These are phyloP conservation scores for Sapayoa aenigma DNA, from an alignment of 2,113 vertebrate species.

Conservation along the genomic window DNA sequence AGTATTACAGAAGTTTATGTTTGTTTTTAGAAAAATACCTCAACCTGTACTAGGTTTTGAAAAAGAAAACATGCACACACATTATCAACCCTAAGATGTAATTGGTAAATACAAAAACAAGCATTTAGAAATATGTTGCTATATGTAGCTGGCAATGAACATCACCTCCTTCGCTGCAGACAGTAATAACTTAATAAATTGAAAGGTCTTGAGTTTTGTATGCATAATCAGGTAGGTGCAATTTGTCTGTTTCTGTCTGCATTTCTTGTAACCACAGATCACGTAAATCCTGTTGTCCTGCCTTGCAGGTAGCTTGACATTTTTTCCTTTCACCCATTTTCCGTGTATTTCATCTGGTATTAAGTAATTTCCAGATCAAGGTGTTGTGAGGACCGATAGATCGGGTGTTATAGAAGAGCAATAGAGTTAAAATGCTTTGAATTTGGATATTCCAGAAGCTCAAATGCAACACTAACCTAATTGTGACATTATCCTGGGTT, in stretches of 20 bases:
- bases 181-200: not conserved
- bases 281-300: not conserved
- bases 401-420: not conserved
- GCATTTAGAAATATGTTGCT: not conserved
- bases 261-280: not conserved
- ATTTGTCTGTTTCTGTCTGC: not conserved
- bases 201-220: not conserved
- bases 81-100: not conserved
- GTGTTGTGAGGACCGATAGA: not conserved
- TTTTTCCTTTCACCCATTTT: constrained; percentile 21
- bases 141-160: not conserved
- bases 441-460: not conserved
- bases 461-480: not conserved
- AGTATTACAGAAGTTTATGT: not conserved
- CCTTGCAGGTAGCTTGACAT: not conserved
- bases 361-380: not conserved
- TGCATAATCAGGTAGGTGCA: not conserved
- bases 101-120: not conserved
- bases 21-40: constrained; percentile 25
- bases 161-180: not conserved
- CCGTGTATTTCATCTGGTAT: not conserved
- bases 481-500: not conserved
- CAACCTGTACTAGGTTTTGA: not conserved
- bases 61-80: not conserved
- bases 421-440: not conserved